Conservation (phyloP, 2,888 invertebrate genomes). For the Coremacera marginata region DNA sequence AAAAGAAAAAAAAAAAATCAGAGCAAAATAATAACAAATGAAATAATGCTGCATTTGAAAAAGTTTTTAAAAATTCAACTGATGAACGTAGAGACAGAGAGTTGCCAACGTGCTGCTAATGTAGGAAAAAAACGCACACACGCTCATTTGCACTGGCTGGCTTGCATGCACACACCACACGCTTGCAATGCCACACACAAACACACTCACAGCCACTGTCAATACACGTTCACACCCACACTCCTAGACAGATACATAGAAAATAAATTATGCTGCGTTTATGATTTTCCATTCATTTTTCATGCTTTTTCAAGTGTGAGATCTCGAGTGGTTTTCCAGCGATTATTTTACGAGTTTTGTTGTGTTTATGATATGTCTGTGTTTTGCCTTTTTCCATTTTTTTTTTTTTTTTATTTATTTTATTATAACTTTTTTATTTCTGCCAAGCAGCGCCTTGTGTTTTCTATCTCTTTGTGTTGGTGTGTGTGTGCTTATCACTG, state of each 20-base stretch:
- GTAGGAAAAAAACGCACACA: neutral
- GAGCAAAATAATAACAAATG: neutral
- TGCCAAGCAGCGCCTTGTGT: neutral
- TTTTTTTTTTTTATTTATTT: neutral
- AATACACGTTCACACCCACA: neutral
- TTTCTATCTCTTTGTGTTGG: neutral
- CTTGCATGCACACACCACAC: neutral
- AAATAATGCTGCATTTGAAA: neutral
- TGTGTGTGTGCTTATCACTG: neutral
- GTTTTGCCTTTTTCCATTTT: neutral
- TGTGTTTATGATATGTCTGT: slow-evolving; percentile 1
- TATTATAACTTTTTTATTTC: neutral
- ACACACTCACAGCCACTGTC: neutral
- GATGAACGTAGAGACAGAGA: neutral
- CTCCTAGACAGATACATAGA: neutral
- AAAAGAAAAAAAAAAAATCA: neutral
- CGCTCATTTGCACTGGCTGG: neutral
- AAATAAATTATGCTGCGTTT: slow-evolving; percentile 15
- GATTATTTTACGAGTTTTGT: slow-evolving; percentile 25
- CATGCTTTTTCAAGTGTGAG: slow-evolving; percentile 41
- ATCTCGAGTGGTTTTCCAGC: slow-evolving; percentile 36
- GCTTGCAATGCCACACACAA: slow-evolving; percentile 5
- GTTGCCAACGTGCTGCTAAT: neutral
- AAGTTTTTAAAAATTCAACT: neutral
- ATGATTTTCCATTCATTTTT: slow-evolving; percentile 28